A percentile compares a stretch with the other conserved stretches of the same genome.
These are phyloP conservation scores for Mimumesa dahlbomi DNA, from an alignment of 2,888 invertebrate genomes.

Conservation along the genomic window DNA sequence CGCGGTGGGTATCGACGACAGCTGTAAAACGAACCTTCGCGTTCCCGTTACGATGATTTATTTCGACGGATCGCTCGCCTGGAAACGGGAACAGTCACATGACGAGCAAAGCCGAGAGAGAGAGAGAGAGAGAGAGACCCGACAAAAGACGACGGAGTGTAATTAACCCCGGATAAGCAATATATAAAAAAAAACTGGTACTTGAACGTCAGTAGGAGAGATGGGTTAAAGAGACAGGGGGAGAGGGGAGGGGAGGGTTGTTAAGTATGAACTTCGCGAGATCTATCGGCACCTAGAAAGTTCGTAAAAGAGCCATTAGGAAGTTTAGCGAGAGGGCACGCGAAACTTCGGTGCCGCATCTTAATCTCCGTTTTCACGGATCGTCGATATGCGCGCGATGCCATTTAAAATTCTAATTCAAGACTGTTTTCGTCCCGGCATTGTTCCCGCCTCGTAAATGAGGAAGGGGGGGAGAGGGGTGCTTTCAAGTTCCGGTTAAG, in stretches of 20 bases:
- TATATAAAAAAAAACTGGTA: too few species aligned
- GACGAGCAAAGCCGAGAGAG: too few species aligned
- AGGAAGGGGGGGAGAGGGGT: too few species aligned
- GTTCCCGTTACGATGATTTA: too few species aligned
- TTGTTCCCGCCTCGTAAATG: conserved; percentile 16
- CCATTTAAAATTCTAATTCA: conserved; percentile 62
- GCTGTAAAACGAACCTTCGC: too few species aligned
- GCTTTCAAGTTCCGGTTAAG: too few species aligned
- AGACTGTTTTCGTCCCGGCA: conserved; percentile 37
- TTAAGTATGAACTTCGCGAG: conserved; percentile 42
- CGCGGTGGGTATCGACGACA: too few species aligned
- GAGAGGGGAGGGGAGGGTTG: background rate
- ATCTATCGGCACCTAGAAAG: conserved; percentile 47
- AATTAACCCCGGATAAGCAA: too few species aligned
- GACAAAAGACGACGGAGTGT: too few species aligned
- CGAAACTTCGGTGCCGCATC: conserved; percentile 26
- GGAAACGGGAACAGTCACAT: too few species aligned
- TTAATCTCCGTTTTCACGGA: conserved; percentile 57
- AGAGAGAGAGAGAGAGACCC: too few species aligned
- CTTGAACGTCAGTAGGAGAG: background rate
- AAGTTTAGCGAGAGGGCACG: conserved; percentile 44
- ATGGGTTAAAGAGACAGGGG: background rate
- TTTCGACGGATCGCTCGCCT: too few species aligned
- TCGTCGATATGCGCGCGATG: conserved; percentile 31
- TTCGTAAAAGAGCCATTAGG: conserved; percentile 58